Evolutionary conservation across 1,140 invertebrate species (phyloP), one percentile per base, ranked within the genome.

Genomic region (Onthophagus taurus): DNA sequence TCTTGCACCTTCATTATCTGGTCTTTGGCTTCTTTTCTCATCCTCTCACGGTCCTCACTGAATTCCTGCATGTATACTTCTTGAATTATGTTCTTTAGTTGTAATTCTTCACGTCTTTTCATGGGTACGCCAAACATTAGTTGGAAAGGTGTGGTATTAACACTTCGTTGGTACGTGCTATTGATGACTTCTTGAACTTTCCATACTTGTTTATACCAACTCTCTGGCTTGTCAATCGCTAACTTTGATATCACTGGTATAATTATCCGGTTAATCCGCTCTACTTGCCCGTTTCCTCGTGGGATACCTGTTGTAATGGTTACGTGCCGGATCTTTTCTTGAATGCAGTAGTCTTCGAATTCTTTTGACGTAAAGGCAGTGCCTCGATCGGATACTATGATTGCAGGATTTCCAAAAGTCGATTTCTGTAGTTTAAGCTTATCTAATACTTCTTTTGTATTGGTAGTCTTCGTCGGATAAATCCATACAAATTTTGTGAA

Each of bases 331-430:
- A 65, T 57, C 2, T 41, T 42, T 7, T 54, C 45, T 7, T 48
- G 11, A 7, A 38, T 14, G 31, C 54, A 56, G 31, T 56, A 54
- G 17, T 56, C 39, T 18, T 44, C 33, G 23, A 65, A 60, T 12
- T 41, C 13, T 11, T 56, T 50, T 0, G 55, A 49, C 0, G 56
- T 60, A 37, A 63, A 64, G 7, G 51, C 38, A 6, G 50, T 52
- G 2, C 63, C 63, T 42, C 54, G 30, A 31, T 69, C 66, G 0
- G 46, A 52, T 2, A 63, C 51, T 26, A 69, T 56, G 5, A 56
- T 19, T 7, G 20, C 37, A 0, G 60, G 55, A 1, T 44, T 35
- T 17, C 59, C 55, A 34, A 64, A 61, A 4, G 55, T 24, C 13
- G 17, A 18, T 7, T 7, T 26, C 7, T 7, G 7, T 7, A 7